phyloP scores from a whole-genome alignment of 2,797 vertebrate genomes.

The Pangasius macronema region DNA sequence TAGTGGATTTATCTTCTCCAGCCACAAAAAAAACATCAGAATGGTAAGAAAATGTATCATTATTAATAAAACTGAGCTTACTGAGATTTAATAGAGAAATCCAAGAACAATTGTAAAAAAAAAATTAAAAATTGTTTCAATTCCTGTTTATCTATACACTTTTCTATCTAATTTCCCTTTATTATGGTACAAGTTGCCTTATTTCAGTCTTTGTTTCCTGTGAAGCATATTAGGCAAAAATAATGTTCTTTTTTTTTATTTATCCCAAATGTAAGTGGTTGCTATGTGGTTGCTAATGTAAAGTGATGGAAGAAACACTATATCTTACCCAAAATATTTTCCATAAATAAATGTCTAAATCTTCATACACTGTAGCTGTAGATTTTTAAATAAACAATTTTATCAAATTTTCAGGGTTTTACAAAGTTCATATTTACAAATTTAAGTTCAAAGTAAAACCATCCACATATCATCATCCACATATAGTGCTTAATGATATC shows the following conservation, averaged over 20 bases:
- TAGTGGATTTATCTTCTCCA: neutral
- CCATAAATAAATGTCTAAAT: neutral
- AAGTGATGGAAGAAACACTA: neutral
- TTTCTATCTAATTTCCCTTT: neutral
- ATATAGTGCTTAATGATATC: neutral
- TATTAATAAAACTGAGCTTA: neutral
- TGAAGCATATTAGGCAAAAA: neutral
- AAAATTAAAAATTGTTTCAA: neutral
- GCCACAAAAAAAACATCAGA: neutral
- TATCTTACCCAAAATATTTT: neutral
- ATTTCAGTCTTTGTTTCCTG: neutral
- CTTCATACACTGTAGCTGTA: neutral
- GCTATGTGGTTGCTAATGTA: neutral
- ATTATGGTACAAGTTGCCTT: neutral
- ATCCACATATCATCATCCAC: neutral
- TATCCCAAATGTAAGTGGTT: neutral
- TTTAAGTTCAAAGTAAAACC: neutral
- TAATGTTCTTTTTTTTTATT: neutral
- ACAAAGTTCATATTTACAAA: neutral
- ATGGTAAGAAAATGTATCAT: constrained; percentile 20
- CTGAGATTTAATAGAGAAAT: neutral
- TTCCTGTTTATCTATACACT: neutral
- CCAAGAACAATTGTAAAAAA: neutral
- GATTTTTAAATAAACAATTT: neutral
- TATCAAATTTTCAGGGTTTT: neutral